Conservation (phyloP, 2,888 invertebrate species). For the Marasmarcha lunaedactyla region DNA sequence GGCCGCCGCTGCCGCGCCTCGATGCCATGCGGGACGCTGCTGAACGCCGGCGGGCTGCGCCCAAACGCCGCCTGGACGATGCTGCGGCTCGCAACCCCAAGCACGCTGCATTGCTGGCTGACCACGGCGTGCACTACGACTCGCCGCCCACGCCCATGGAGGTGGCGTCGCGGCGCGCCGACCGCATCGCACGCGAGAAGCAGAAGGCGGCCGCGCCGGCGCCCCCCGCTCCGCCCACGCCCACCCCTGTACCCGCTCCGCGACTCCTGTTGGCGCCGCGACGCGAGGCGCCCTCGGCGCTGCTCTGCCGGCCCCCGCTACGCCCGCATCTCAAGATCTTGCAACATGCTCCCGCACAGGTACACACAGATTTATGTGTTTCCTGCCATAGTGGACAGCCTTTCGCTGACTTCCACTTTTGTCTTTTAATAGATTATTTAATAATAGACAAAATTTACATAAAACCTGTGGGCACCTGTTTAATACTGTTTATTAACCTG, state of each 20-base stretch:
- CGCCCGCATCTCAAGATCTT: conserved; percentile 60
- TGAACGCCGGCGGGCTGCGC: conserved; percentile 79
- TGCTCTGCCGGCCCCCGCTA: conserved; percentile 68
- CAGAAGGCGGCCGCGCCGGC: conserved; percentile 52
- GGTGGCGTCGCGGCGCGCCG: conserved; percentile 83
- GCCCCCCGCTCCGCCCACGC: conserved; percentile 17
- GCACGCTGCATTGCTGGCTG: conserved; percentile 85
- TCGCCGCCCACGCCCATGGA: conserved; percentile 85
- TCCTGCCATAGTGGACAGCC: conserved; percentile 57
- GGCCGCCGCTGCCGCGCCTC: conserved; percentile 63
- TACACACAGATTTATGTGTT: conserved; percentile 23
- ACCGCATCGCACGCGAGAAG: conserved; percentile 88
- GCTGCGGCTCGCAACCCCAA: conserved; percentile 80
- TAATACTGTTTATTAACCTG: too few species aligned
- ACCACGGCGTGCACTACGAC: conserved; percentile 89
- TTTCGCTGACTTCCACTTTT: conserved; percentile 14
- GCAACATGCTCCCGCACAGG: conserved; percentile 35
- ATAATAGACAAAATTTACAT: not conserved
- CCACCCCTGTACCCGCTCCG: conserved; percentile 64
- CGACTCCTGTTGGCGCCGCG: conserved; percentile 41
- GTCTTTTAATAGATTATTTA: too few species aligned
- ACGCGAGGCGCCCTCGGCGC: conserved; percentile 34
- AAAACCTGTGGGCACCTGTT: too few species aligned
- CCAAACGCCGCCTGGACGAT: conserved; percentile 81
- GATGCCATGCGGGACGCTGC: conserved; percentile 83